These are phyloP conservation scores for Drosophila quinaria DNA, from an alignment of 2,888 invertebrate genomes.

Conservation along the genomic window DNA sequence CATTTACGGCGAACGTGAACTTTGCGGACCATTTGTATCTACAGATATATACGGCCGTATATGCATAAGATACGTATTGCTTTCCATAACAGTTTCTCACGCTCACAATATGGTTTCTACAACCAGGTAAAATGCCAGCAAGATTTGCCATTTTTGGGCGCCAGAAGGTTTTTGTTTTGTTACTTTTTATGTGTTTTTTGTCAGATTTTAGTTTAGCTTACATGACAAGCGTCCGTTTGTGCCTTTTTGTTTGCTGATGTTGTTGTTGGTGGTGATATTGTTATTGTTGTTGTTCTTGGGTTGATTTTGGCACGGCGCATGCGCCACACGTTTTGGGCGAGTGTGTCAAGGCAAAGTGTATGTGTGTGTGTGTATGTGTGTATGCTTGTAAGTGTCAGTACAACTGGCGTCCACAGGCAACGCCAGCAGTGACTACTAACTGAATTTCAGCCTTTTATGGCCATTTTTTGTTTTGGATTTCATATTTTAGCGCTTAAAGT, in stretches of 20 bases:
- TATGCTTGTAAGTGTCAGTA: conserved; percentile 18
- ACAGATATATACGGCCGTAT: conserved; percentile 19
- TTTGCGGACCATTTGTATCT: conserved; percentile 56
- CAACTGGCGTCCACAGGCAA: conserved; percentile 7
- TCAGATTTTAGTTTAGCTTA: conserved; percentile 47
- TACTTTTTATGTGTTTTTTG: conserved; percentile 11
- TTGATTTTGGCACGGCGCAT: conserved; percentile 67
- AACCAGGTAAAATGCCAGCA: conserved; percentile 66
- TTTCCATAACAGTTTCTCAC: conserved; percentile 74
- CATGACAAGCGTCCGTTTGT: conserved; percentile 55
- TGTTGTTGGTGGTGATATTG: conserved; percentile 48
- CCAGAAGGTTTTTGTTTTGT: conserved; percentile 64
- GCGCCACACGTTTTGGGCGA: conserved; percentile 80
- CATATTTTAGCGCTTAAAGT: conserved; percentile 47
- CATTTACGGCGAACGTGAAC: conserved; percentile 63
- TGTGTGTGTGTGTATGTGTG: background rate
- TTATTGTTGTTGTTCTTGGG: conserved; percentile 37
- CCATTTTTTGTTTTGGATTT: conserved; percentile 55
- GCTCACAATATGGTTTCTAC: conserved; percentile 72
- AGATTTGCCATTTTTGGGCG: conserved; percentile 78
- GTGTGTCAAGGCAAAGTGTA: conserved; percentile 69
- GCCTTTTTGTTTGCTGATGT: conserved; percentile 39
- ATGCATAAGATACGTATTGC: conserved; percentile 16
- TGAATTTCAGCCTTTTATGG: conserved; percentile 68
- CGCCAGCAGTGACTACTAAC: conserved; percentile 13